These are phyloP conservation scores for Elanus axillaris DNA, from an alignment of 2,113 vertebrate species.

Conservation along the genomic window DNA sequence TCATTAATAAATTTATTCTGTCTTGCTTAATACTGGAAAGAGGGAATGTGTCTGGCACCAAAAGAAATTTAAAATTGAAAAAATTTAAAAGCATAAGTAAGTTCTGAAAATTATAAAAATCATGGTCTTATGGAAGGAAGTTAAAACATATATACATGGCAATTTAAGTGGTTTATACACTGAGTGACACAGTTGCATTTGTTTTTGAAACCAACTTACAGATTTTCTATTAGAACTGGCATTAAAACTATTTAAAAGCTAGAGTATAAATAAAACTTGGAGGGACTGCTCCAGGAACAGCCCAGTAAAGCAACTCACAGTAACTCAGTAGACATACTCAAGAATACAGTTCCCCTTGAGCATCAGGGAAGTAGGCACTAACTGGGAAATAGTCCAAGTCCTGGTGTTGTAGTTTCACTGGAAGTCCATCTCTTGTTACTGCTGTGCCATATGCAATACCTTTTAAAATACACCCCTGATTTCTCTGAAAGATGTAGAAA, in stretches of 20 bases:
- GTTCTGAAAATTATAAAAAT: conserved; percentile 75
- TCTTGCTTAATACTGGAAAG: conserved; percentile 72
- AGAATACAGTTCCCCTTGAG: conserved; percentile 26
- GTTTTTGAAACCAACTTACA: conserved; percentile 56
- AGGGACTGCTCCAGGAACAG: conserved; percentile 47
- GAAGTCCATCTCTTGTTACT: conserved; percentile 41
- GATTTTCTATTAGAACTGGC: conserved; percentile 49
- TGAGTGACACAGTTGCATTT: conserved; percentile 41
- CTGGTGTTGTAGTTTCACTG: conserved; percentile 42
- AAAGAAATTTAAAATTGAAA: conserved; percentile 65
- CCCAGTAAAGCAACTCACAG: conserved; percentile 58
- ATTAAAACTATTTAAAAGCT: conserved; percentile 71
- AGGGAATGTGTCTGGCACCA: conserved; percentile 79
- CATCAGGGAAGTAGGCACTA: conserved; percentile 21
- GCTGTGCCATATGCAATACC: conserved; percentile 46
- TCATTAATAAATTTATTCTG: conserved; percentile 66
- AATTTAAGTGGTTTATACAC: conserved; percentile 65
- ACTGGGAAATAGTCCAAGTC: conserved; percentile 55
- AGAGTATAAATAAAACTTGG: conserved; percentile 72
- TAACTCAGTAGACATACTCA: conserved; percentile 52
- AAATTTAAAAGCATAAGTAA: conserved; percentile 68
- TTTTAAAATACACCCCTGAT: conserved; percentile 39
- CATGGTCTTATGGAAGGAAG: conserved; percentile 56
- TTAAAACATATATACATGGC: conserved; percentile 67
- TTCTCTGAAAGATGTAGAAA: background rate